Percentiles rank a stretch among this genome's conserved stretches.
These are phyloP conservation scores for Eulemur rufifrons DNA, from an alignment of 2,113 vertebrate genomes.

Conservation along the genomic window DNA sequence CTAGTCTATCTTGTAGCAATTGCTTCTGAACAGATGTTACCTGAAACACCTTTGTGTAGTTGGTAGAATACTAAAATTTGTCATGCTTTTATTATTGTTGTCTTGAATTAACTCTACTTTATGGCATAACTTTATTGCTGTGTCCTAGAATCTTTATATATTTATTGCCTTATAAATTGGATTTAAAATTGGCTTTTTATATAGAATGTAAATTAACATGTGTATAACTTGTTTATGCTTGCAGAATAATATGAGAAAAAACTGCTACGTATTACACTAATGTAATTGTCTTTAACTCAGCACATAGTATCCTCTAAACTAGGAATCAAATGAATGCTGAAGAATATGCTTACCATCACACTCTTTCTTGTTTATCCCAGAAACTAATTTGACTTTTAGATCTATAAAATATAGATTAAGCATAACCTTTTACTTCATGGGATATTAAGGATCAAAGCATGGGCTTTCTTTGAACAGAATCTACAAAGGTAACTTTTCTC, in stretches of 20 bases:
- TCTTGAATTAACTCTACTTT: constrained; percentile 83
- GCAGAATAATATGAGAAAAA: constrained; percentile 77
- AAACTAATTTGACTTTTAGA: constrained; percentile 77
- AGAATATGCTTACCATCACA: constrained; percentile 65
- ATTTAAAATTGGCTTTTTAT: constrained; percentile 83
- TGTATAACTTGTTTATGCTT: constrained; percentile 83
- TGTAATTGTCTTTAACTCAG: constrained; percentile 81
- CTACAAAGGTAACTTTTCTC: constrained; percentile 71
- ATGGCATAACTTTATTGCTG: constrained; percentile 83
- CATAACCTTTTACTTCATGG: constrained; percentile 78
- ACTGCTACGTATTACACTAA: constrained; percentile 71
- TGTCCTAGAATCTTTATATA: constrained; percentile 80
- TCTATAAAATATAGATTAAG: constrained; percentile 81
- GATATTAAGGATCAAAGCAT: constrained; percentile 76
- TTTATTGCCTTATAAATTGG: constrained; percentile 81
- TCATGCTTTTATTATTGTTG: constrained; percentile 86
- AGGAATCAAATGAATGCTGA: constrained; percentile 49
- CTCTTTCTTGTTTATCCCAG: constrained; percentile 69
- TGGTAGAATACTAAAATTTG: constrained; percentile 83
- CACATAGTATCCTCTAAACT: constrained; percentile 67
- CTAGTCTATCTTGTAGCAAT: constrained; percentile 83
- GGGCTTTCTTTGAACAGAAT: constrained; percentile 73
- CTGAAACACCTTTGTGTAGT: constrained; percentile 80
- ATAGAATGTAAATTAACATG: constrained; percentile 85
- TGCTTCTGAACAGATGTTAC: constrained; percentile 85